Conservation (phyloP, 1,140 invertebrate species). For the Carposina sasakii region DNA sequence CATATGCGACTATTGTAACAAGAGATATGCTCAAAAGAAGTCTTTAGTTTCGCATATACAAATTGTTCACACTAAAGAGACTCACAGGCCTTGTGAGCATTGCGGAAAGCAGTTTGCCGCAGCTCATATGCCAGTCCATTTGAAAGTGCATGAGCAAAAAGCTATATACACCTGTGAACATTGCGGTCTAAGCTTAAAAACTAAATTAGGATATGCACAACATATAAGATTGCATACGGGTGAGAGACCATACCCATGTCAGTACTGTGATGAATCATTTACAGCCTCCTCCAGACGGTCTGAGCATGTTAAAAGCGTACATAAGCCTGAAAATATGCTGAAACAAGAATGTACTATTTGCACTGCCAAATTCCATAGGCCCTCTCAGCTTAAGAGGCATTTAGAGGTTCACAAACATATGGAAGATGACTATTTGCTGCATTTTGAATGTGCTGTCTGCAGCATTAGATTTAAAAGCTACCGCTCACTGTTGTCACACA, state of each 20-base stretch:
- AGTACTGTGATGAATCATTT: slow-evolving; percentile 46
- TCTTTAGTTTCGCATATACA: slow-evolving; percentile 51
- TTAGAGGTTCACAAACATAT: slow-evolving; percentile 32
- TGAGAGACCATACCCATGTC: slow-evolving; percentile 48
- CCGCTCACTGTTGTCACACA: slow-evolving; percentile 41
- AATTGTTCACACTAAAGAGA: slow-evolving; percentile 53
- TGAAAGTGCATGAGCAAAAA: slow-evolving; percentile 39
- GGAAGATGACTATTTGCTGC: not conserved
- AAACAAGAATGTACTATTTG: slow-evolving; percentile 45
- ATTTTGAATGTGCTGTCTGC: slow-evolving; percentile 40
- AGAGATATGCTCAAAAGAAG: slow-evolving; percentile 44
- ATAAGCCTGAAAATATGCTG: slow-evolving; percentile 30
- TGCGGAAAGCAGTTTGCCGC: slow-evolving; percentile 51
- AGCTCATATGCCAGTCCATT: slow-evolving; percentile 49
- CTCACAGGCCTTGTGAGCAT: slow-evolving; percentile 45
- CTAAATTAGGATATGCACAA: slow-evolving; percentile 42
- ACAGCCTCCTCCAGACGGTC: slow-evolving; percentile 49
- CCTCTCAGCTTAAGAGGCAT: slow-evolving; percentile 43
- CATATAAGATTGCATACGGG: slow-evolving; percentile 51
- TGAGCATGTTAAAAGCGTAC: slow-evolving; percentile 44
- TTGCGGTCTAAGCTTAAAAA: slow-evolving; percentile 42
- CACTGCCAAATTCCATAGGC: slow-evolving; percentile 42
- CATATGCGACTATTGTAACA: slow-evolving; percentile 53
- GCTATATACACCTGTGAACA: slow-evolving; percentile 36
- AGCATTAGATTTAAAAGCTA: slow-evolving; percentile 40